A percentile compares a stretch with the other conserved stretches of the same genome.
phyloP scores from a whole-genome alignment of 2,113 vertebrate genomes.

The Ancistrus triradiatus region DNA sequence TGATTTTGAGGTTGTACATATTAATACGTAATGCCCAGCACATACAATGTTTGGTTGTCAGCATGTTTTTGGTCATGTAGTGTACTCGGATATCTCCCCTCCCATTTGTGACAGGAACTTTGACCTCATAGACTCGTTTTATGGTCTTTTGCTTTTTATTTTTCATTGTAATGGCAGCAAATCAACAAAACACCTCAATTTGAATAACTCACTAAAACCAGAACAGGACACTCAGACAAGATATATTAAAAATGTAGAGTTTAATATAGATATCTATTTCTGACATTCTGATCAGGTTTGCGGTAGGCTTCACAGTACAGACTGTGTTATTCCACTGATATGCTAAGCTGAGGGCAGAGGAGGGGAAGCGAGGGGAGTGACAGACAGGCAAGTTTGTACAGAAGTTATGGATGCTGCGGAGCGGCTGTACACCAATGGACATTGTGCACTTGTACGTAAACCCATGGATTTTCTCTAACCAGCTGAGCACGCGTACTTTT shows the following conservation, averaged over 20 bases:
- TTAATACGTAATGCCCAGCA: too few relatives aligned
- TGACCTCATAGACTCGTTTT: too few relatives aligned
- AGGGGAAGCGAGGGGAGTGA: constrained; percentile 50
- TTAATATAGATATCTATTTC: constrained; percentile 72
- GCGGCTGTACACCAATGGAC: constrained; percentile 64
- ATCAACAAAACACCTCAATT: too few relatives aligned
- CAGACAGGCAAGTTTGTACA: constrained; percentile 66
- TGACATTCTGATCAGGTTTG: constrained; percentile 79
- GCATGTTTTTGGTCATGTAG: too few relatives aligned
- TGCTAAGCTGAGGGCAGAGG: constrained; percentile 65
- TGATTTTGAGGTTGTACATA: too few relatives aligned
- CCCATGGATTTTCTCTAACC: constrained; percentile 44
- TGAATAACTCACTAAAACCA: not conserved
- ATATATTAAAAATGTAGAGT: constrained; percentile 73
- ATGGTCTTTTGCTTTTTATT: not conserved
- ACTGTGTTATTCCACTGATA: constrained; percentile 75
- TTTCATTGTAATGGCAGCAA: not conserved
- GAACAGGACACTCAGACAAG: constrained; percentile 44
- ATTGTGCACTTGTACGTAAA: constrained; percentile 50
- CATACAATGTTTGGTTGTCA: too few relatives aligned
- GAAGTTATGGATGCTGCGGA: constrained; percentile 62
- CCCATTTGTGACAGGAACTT: too few relatives aligned
- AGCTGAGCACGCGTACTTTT: constrained; percentile 32
- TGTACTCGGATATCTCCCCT: too few relatives aligned
- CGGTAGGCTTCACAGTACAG: constrained; percentile 73